Conservation (phyloP, 2,797 vertebrate genomes). For the Vireo griseus region DNA sequence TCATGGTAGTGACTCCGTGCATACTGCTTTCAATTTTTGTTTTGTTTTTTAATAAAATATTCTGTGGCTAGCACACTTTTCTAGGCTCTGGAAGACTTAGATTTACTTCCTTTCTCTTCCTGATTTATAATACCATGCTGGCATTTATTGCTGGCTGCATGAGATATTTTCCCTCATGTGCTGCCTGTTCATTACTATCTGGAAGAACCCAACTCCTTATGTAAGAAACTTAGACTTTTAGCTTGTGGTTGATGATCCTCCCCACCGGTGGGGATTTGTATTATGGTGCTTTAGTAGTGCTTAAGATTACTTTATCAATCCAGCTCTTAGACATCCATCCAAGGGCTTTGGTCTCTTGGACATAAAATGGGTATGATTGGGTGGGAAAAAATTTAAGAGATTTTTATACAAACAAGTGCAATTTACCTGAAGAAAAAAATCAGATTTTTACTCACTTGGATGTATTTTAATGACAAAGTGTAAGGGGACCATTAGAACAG, state of each 20-base stretch:
- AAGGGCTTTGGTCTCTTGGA: not conserved
- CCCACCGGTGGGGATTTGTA: not conserved
- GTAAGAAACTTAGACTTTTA: not conserved
- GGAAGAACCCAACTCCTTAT: not conserved
- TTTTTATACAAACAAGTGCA: not conserved
- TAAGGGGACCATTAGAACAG: not conserved
- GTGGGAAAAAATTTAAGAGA: not conserved
- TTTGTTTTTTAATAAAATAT: not conserved
- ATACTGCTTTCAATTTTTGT: not conserved
- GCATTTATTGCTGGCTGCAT: not conserved
- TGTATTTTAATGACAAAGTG: not conserved
- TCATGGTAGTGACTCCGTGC: not conserved
- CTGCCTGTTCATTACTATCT: not conserved
- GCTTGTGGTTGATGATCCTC: not conserved
- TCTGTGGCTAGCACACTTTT: not conserved
- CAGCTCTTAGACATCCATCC: not conserved
- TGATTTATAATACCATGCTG: not conserved
- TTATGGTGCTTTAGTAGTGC: not conserved
- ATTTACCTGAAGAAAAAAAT: not conserved
- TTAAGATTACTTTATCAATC: not conserved
- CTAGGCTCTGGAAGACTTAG: not conserved
- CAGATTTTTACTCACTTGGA: not conserved
- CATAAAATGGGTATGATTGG: not conserved
- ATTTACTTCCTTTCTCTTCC: not conserved
- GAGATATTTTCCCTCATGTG: not conserved